Conservation (phyloP, 2,113 vertebrate species). For the Calcarius ornatus region DNA sequence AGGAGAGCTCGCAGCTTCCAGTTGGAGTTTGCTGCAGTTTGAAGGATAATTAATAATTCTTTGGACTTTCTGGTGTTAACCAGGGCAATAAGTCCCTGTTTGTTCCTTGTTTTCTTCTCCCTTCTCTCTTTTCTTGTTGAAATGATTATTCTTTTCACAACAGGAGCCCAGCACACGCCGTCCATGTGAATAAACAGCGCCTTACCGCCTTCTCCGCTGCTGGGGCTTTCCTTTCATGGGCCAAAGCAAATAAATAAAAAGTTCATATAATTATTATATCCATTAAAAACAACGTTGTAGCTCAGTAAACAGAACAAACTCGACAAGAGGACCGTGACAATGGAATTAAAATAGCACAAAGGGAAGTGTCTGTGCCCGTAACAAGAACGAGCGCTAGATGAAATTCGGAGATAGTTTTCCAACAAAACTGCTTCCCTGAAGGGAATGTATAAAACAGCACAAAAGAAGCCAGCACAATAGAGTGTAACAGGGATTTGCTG, state of each 20-base stretch:
- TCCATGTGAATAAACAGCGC: slow-evolving; percentile 11
- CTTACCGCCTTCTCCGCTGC: neutral
- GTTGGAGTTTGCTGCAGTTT: neutral
- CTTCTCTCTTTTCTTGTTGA: neutral
- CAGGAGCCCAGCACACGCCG: neutral
- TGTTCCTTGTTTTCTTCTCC: neutral
- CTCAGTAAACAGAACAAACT: slow-evolving; percentile 12
- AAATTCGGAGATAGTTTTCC: slow-evolving; percentile 54
- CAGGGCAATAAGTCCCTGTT: neutral
- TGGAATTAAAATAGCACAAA: slow-evolving; percentile 53
- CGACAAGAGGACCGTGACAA: neutral
- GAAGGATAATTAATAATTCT: neutral
- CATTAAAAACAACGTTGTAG: neutral
- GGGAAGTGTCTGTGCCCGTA: neutral
- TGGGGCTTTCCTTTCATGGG: neutral
- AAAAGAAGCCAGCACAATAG: slow-evolving; percentile 33
- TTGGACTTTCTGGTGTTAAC: neutral
- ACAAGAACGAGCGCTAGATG: neutral
- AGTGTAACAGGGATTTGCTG: neutral
- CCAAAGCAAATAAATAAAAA: slow-evolving; percentile 48
- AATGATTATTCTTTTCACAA: slow-evolving; percentile 31
- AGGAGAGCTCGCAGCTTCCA: neutral
- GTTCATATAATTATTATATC: slow-evolving; percentile 27
- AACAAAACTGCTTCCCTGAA: slow-evolving; percentile 37
- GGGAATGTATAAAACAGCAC: slow-evolving; percentile 18